phyloP scores from a whole-genome alignment of 2,797 vertebrate genomes.

The Moxostoma hubbsi region DNA sequence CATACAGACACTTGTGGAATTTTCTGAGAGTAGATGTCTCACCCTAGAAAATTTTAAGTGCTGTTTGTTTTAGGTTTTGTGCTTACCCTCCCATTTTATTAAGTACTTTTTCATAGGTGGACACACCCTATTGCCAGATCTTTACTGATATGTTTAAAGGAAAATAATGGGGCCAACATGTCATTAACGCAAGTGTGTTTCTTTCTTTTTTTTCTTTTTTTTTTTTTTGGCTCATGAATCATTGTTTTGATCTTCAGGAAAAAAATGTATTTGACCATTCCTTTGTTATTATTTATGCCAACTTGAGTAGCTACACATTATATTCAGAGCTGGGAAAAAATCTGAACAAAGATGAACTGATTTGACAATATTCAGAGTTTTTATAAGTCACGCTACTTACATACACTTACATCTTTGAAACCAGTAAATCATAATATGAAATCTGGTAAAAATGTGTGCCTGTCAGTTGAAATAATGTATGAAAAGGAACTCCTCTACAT shows the following conservation, averaged over 20 bases:
- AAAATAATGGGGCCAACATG: conserved; percentile 56
- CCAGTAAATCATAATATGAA: conserved; percentile 37
- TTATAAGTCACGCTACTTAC: conserved; percentile 23
- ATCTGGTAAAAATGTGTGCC: conserved; percentile 17
- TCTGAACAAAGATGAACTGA: conserved; percentile 56
- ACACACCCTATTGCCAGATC: conserved; percentile 35
- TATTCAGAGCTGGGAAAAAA: conserved; percentile 50
- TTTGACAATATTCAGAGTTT: conserved; percentile 55
- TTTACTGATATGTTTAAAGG: conserved; percentile 49
- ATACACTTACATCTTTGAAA: conserved; percentile 52
- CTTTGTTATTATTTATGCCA: conserved; percentile 58
- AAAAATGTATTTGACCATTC: conserved; percentile 55
- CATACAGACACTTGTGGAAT: conserved; percentile 26
- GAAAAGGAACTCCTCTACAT: conserved; percentile 1
- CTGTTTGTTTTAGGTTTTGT: conserved; percentile 40
- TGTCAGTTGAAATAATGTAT: conserved; percentile 24
- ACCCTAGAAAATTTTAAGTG: conserved; percentile 38
- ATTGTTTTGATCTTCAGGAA: conserved; percentile 69
- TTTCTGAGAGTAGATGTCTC: conserved; percentile 45
- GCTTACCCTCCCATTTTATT: conserved; percentile 50
- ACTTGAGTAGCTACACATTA: neutral
- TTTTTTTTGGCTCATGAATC: conserved; percentile 62
- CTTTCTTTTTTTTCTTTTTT: conserved; percentile 48
- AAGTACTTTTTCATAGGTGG: conserved; percentile 45
- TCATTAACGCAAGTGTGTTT: conserved; percentile 65